A percentile compares a stretch with the other conserved stretches of the same genome.
phyloP scores from a whole-genome alignment of 2,888 invertebrate genomes.

The Drosophila nigricruria region DNA sequence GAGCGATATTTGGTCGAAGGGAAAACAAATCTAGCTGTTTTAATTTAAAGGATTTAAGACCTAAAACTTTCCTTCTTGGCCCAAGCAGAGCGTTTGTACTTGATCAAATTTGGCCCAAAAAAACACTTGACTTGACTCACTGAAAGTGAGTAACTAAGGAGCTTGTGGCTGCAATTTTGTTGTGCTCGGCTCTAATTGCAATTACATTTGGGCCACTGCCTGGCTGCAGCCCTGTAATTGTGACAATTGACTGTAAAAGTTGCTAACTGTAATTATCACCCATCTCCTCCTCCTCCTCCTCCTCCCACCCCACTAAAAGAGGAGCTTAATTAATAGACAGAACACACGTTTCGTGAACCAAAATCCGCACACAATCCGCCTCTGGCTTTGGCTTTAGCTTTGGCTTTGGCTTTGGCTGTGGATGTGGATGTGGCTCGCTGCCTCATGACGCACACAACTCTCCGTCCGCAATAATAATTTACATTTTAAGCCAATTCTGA shows the following conservation, averaged over 20 bases:
- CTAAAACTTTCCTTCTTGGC: constrained; percentile 66
- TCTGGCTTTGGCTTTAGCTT: constrained; percentile 7
- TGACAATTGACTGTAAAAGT: constrained; percentile 75
- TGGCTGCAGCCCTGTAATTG: constrained; percentile 62
- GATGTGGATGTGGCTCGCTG: constrained; percentile 16
- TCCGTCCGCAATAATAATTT: constrained; percentile 81
- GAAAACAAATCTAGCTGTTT: constrained; percentile 39
- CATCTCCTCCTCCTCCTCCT: too few relatives aligned
- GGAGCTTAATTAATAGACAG: constrained; percentile 81
- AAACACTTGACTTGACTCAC: constrained; percentile 20
- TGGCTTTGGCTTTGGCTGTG: constrained; percentile 18
- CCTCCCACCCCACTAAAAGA: constrained; percentile 13
- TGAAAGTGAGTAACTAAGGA: constrained; percentile 59
- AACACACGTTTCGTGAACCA: constrained; percentile 60
- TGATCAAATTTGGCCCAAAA: constrained; percentile 57
- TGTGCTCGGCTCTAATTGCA: constrained; percentile 68
- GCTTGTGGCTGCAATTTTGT: constrained; percentile 48
- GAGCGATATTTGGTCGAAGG: constrained; percentile 31
- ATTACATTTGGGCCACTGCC: constrained; percentile 57
- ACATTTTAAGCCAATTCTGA: constrained; percentile 83
- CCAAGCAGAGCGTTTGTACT: constrained; percentile 56
- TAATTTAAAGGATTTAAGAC: constrained; percentile 76
- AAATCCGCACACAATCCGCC: constrained; percentile 55
- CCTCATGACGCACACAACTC: constrained; percentile 64
- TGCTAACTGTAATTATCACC: constrained; percentile 78